Evolutionary conservation across 1,140 invertebrate species (phyloP).

Genomic region (Halesus radiatus): DNA sequence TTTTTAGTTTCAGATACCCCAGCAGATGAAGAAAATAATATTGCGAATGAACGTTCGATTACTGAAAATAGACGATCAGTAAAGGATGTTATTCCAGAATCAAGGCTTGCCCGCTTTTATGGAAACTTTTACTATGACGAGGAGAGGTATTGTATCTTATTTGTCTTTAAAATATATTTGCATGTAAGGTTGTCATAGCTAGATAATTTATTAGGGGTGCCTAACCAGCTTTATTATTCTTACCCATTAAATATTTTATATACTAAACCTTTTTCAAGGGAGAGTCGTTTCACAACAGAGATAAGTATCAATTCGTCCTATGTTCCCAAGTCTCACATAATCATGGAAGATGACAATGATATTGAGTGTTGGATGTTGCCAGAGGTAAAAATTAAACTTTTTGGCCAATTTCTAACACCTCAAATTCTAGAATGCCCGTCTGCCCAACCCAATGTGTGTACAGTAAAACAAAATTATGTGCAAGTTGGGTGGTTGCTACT

Average conservation of each 20-base stretch:
- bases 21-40: too few relatives aligned
- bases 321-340: background rate
- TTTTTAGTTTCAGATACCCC: too few relatives aligned
- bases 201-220: background rate
- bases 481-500: too few relatives aligned
- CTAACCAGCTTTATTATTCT: background rate
- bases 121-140: constrained; percentile 43
- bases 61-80: constrained; percentile 5
- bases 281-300: constrained; percentile 27
- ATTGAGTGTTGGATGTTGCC: constrained; percentile 45
- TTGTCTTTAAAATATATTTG: background rate
- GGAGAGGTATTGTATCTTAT: background rate
- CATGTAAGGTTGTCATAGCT: background rate
- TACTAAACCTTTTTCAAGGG: constrained; percentile 20
- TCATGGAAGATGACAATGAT: background rate
- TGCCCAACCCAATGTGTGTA: too few relatives aligned
- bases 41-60: too few relatives aligned
- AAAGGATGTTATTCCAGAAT: constrained; percentile 40
- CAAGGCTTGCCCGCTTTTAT: constrained; percentile 43
- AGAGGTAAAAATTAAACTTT: constrained; percentile 35
- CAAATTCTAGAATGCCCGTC: too few relatives aligned
- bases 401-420: too few relatives aligned
- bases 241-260: background rate
- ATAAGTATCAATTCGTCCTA: constrained; percentile 9
- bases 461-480: too few relatives aligned